Evolutionary conservation across 2,888 invertebrate species (phyloP), one percentile per base, ranked within the genome.

Genomic region (Drosophila silvestris): DNA sequence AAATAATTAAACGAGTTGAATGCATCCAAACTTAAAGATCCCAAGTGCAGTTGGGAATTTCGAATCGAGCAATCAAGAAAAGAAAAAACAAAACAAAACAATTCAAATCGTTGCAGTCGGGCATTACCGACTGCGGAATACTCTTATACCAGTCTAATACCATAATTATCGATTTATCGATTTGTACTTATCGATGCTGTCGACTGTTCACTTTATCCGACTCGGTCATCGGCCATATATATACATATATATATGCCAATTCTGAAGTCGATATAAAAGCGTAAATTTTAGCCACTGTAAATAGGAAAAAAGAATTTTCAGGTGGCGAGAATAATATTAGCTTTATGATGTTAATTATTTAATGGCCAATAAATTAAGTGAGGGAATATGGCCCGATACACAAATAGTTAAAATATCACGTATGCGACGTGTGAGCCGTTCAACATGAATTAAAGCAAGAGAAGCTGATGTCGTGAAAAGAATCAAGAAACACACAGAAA

Each of bases 331-430:
- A 52, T 35, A 44, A 33, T 44, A 70, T 59, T 60, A 59, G 53
- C 77, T 72, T 82, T 71, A 61, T 79, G 70, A 54, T 75, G 70
- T 64, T 83, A 85, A 85, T 86, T 75, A 77, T 70, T 84, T 74
- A 85, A 88, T 83, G 68, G 58, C 70, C 79, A 83, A 83, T 85
- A 87, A 83, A 79, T 64, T 37, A 39, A 41, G 19, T 19, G 60
- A 3, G 39, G 41, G 41, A 60, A 50, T 26, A 7, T 28, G 30
- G 5, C 47, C 22, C 14, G n/a, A 51, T 16, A 53, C 35, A 59
- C 47, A 58, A 22, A 69, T 39, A 9, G 37, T 47, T 33, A 26
- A 41, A 28, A 77, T 62, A 76, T 69, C 71, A 79, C 76, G 76
- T 80, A 80, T 79, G 57, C 79, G 77, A 19, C 62, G 37, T 50